A percentile compares a stretch with the other conserved stretches of the same genome.
Conservation (phyloP, 2,113 vertebrate species). For the Todiramphus saurophagus region DNA sequence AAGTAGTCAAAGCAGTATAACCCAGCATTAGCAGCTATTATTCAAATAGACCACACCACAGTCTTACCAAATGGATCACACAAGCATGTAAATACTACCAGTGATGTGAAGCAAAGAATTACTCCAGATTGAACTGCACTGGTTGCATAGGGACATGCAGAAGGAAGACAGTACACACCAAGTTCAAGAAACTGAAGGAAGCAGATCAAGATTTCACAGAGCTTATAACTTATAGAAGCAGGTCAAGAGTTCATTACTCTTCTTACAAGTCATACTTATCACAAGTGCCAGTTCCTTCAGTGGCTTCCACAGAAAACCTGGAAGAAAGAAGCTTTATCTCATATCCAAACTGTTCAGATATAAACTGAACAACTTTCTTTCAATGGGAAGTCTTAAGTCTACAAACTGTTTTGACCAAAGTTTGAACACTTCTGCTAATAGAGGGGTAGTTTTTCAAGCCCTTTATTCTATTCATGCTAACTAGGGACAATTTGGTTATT, state of each 20-base stretch:
- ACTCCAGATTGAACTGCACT: background rate
- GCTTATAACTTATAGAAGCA: background rate
- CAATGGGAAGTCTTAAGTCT: background rate
- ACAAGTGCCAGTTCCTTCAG: background rate
- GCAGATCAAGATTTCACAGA: background rate
- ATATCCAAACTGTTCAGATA: background rate
- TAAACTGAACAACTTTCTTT: background rate
- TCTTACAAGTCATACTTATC: background rate
- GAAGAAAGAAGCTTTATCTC: background rate
- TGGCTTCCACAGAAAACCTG: background rate
- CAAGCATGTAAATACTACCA: background rate
- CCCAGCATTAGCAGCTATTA: background rate
- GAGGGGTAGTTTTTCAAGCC: background rate
- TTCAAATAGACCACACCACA: background rate
- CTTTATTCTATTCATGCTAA: background rate
- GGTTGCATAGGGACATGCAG: background rate
- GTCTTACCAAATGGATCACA: background rate
- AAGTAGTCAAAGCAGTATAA: background rate
- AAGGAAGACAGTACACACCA: background rate
- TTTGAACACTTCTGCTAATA: background rate
- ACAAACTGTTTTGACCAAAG: background rate
- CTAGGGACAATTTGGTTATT: slow-evolving; percentile 39
- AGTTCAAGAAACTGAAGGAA: background rate
- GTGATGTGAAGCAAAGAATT: background rate
- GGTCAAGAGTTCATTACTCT: background rate